These are phyloP conservation scores for Cheilosia pagana DNA, from an alignment of 2,888 invertebrate species.

Conservation along the genomic window DNA sequence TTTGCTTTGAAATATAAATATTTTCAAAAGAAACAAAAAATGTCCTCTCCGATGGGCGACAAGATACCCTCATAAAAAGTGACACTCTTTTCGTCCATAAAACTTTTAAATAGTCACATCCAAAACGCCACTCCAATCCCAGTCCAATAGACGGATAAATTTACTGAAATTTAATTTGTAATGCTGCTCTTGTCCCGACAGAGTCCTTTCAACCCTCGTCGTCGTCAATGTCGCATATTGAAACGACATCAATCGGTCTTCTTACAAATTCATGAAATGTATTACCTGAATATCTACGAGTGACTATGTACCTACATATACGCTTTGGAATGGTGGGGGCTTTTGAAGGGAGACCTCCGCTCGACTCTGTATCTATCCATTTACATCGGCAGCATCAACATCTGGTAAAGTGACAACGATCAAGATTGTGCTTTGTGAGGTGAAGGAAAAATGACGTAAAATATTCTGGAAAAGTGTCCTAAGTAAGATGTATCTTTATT, in stretches of 20 bases:
- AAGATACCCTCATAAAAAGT: conserved; percentile 3
- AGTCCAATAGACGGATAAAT: conserved; percentile 67
- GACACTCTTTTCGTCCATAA: conserved; percentile 8
- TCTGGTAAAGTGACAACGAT: conserved; percentile 72
- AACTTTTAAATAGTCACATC: conserved; percentile 64
- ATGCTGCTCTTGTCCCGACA: conserved; percentile 49
- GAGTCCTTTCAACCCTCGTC: conserved; percentile 57
- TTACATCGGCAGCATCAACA: conserved; percentile 66
- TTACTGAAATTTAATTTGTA: conserved; percentile 70
- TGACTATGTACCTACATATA: neutral
- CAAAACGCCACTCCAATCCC: conserved; percentile 62
- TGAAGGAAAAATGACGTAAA: conserved; percentile 62
- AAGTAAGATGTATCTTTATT: conserved; percentile 66
- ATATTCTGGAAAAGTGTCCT: conserved; percentile 56
- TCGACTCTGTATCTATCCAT: conserved; percentile 62
- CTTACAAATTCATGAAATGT: conserved; percentile 72
- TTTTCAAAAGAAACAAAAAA: neutral
- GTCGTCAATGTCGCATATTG: conserved; percentile 58
- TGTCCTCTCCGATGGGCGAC: neutral
- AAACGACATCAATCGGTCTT: conserved; percentile 68
- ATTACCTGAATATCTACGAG: conserved; percentile 45
- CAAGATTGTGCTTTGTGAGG: conserved; percentile 57
- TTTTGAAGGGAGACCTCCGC: neutral
- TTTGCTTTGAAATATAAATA: neutral
- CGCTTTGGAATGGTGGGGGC: conserved; percentile 5